These are phyloP conservation scores for Isichthys henryi DNA, from an alignment of 2,113 vertebrate species.

Conservation along the genomic window DNA sequence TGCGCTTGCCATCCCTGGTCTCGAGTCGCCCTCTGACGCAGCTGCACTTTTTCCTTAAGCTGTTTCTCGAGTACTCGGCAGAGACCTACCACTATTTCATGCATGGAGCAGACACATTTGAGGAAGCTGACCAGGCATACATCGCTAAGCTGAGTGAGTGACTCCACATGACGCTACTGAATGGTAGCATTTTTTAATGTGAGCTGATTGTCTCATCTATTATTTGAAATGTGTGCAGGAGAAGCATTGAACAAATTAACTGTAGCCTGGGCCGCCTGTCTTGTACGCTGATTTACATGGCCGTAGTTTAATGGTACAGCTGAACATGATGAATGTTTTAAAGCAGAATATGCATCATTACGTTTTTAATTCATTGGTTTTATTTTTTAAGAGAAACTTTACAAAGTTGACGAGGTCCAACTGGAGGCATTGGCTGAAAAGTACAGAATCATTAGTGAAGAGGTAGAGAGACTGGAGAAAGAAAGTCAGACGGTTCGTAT, in stretches of 20 bases:
- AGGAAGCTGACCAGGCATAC: constrained; percentile 69
- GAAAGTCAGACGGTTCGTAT: constrained; percentile 78
- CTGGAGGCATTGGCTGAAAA: constrained; percentile 68
- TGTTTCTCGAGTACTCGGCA: constrained; percentile 73
- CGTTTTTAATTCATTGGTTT: background rate
- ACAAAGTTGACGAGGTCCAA: constrained; percentile 73
- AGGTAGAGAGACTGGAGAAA: constrained; percentile 76
- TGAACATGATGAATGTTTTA: too few species aligned
- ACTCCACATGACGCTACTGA: background rate
- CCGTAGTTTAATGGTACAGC: background rate
- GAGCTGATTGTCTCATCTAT: background rate
- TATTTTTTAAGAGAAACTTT: constrained; percentile 68
- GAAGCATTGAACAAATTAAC: background rate
- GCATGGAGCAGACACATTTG: constrained; percentile 77
- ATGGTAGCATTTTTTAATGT: background rate
- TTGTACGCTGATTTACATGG: background rate
- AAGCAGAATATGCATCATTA: too few species aligned
- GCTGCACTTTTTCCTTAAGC: constrained; percentile 47
- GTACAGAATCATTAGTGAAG: constrained; percentile 65
- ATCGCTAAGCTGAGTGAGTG: constrained; percentile 75
- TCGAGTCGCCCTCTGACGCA: background rate
- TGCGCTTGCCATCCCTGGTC: background rate
- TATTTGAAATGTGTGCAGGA: background rate
- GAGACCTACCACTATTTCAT: constrained; percentile 85
- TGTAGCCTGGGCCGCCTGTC: background rate